Evolutionary conservation across 1,140 invertebrate species (phyloP), one percentile per base, ranked within the genome.

Genomic region (Drosophila ogumai): DNA sequence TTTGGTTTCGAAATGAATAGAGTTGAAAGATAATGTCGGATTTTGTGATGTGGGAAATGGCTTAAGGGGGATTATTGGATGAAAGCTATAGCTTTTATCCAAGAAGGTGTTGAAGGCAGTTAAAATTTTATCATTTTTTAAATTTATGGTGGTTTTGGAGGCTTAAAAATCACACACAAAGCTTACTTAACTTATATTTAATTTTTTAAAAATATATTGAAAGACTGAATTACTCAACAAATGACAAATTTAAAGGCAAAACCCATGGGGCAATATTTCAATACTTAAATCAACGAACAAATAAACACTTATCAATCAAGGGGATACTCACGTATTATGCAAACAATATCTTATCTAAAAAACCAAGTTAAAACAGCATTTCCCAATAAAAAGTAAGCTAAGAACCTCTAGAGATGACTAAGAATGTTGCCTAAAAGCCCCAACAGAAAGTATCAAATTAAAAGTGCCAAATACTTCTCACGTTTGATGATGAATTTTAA

Each of bases 311-410:
- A 82, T 82, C 75, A 59, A 55, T 31, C 56, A 43, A 31, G n/a
- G 38, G 17, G 38, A 50, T 49, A 55, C 56, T 80, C 81, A 84
- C 81, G 81, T 85, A 80, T 73, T 80, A 85, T 80, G 81, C 81
- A 72, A 80, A 66, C 81, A 80, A 54, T 52, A 49, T 66, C 49
- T 71, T 82, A 82, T 82, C 80, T 49, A n/a, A 55, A 25, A 25
- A 6, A 36, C 28, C 40, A 28, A 49, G 17, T n/a, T 10, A 28
- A 65, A 40, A 22, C 22, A 34, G 32, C 17, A 44, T 31, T 52
- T 68, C 52, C 56, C 56, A 47, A 67, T 40, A 58, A 61, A 28
- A 32, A 19, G 34, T 13, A 34, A 22, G 31, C 32, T 31, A 41
- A 46, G n/a, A 40, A 55, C n/a, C 13, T 12, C 31, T 9, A 60